Base-by-base conservation (phyloP, 2,113 vertebrate genomes). In the Stictonetta naevosa region DNA sequence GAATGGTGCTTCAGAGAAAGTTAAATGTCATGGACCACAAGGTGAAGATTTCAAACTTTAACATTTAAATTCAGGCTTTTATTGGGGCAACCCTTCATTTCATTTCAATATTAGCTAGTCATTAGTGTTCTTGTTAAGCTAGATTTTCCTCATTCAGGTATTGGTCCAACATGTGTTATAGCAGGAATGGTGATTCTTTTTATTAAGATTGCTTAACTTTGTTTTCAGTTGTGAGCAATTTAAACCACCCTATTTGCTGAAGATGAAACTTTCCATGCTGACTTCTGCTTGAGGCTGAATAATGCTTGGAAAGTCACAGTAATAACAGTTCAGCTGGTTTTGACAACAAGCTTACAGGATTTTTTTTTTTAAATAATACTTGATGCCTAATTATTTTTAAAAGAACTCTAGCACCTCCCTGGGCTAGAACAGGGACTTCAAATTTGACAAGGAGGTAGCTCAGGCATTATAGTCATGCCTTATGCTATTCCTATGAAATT, bases 91-190 rank as follows among this genome's bases (percentile, higher is more conserved):
- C 93, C 94, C 26, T 96, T 94, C 44, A 80, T 90, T 38, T 98
- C 89, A 76, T 94, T 97, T 90, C 97, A 97, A 52, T 97, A 97
- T 98, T 96, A 44, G 33, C 67, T 79, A 66, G 12, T 59, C 19
- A 10, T 88, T 89, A 52, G 16, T 52, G 8, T 33, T 71, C 52
- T 81, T 66, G 25, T 77, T 69, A 78, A 80, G 15, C 23, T 52
- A 64, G 48, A 62, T 69, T 89, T 88, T 84, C 12, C 42, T 86
- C 29, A 33, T 81, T 92, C 40, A 26, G 34, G 16, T 81, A 50
- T 44, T 79, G 17, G 31, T 81, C 58, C 19, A 68, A 20, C 21
- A 15, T 8, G 11, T 55, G 8, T 71, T 90, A 40, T 10, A 79
- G 44, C 38, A 86, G 38, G 26, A 81, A 71, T 86, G 34, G 11